Evolutionary conservation across 35 echinoderm and acorn worm species (phyloP), one percentile per base, ranked within the genome.

Genomic region (Patiria miniata): DNA sequence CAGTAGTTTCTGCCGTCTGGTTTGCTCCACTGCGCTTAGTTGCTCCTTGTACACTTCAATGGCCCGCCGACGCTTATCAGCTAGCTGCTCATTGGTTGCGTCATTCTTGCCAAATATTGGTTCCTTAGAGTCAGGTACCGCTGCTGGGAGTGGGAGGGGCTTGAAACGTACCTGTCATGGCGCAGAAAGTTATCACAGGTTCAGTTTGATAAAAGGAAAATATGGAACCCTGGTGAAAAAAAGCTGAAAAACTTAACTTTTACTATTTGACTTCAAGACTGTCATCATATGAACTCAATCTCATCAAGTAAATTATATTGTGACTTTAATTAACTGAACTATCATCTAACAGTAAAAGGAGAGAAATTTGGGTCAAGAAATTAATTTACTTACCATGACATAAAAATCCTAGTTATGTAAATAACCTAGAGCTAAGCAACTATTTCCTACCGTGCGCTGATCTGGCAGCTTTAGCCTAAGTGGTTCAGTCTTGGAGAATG

Each of bases 21-120:
- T 37, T 36, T 90, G 61, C 2, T 93, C 95, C 1, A 97, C 95
- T 17, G 91, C 80, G 8, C 51, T 79, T 39, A 97, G 78, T 73
- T 97, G 95, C 29, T 97, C 95, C 65, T 93, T 86, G 55, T 87
- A 97, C 21, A 93, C 87, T 79, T 93, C 88, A 21, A 90, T 90
- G 26, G 91, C 91, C 26, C 91, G 87, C 4, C 84, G 83, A 17
- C 94, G 83, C 83, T 93, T 87, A 12, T 97, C 95, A 19, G 95
- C 95, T 5, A 97, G 88, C 68, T 97, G 91, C 60, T 97, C 95
- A 50, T 97, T 97, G 65, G 91, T 90, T 29, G 84, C 91, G 38
- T 97, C 95, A 51, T 86, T 87, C 79, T 97, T 97, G 36, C 95
- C 95, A 85, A 97, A 97, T 18, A 97, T 97, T 12, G 95, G 87